Percentiles rank a stretch among this genome's conserved stretches.
phyloP scores from a whole-genome alignment of 2,113 vertebrate species.

The Stomatorhinus ivindoensis region DNA sequence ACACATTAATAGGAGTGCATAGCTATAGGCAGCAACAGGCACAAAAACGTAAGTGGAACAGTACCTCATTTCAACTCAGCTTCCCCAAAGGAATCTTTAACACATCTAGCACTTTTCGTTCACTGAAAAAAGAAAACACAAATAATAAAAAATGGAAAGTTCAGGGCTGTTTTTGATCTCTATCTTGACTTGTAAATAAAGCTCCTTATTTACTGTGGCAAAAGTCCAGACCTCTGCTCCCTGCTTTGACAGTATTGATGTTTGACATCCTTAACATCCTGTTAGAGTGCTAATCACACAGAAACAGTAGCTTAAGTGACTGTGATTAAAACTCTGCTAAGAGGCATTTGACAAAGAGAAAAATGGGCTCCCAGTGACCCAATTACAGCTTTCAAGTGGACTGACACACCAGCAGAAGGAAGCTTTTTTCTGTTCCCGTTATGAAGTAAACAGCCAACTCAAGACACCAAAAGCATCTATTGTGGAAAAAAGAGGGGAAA shows the following conservation, averaged over 20 bases:
- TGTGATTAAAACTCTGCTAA: constrained; percentile 21
- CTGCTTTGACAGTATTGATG: neutral
- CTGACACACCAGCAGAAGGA: constrained; percentile 2
- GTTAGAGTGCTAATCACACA: constrained; percentile 14
- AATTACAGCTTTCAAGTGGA: constrained; percentile 14
- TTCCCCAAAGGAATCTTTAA: neutral
- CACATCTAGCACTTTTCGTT: neutral
- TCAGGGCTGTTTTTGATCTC: neutral
- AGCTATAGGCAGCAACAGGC: neutral
- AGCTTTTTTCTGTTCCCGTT: neutral
- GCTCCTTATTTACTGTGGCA: neutral
- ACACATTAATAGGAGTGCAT: neutral
- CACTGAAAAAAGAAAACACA: neutral
- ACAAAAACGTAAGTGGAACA: neutral
- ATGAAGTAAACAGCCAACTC: constrained; percentile 6
- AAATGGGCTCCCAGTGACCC: neutral
- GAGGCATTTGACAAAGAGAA: neutral
- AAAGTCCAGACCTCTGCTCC: neutral
- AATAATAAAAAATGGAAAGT: neutral
- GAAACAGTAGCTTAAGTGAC: constrained; percentile 8
- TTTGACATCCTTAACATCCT: constrained; percentile 1
- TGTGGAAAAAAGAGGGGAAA: neutral
- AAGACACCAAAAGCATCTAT: neutral
- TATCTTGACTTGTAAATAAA: neutral
- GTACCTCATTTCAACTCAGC: neutral